A percentile compares a stretch with the other conserved stretches of the same genome.
Conservation (phyloP, 2,888 invertebrate species). For the Flexamia atlantica region DNA sequence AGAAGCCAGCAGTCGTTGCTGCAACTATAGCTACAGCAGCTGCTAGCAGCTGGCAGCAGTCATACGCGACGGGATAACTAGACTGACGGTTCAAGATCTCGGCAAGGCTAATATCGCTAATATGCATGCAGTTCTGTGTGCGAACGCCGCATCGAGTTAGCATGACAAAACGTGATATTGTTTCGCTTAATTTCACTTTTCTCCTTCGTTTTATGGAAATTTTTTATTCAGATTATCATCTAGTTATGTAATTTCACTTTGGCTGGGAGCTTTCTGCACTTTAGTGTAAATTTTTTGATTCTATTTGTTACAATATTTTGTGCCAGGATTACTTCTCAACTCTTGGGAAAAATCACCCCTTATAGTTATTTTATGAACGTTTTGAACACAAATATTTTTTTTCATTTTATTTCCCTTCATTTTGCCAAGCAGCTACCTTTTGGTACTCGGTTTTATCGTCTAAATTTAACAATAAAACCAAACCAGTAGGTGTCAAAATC, state of each 20-base stretch:
- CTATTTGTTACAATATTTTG: too few relatives aligned
- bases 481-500: too few relatives aligned
- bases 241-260: background rate
- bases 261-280: too few relatives aligned
- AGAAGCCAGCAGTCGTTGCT: background rate
- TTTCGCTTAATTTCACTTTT: background rate
- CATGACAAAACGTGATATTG: background rate
- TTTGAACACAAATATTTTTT: too few relatives aligned
- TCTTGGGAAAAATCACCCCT: too few relatives aligned
- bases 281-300: too few relatives aligned
- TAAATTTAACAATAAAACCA: too few relatives aligned
- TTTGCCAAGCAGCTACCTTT: too few relatives aligned
- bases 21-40: background rate
- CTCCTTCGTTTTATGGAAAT: background rate
- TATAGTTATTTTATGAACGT: too few relatives aligned
- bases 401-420: too few relatives aligned
- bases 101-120: background rate
- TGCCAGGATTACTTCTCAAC: too few relatives aligned
- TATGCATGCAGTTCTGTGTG: background rate
- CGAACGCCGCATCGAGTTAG: background rate
- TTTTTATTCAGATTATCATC: background rate
- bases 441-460: too few relatives aligned
- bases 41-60: background rate
- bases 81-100: slow-evolving; percentile 16
- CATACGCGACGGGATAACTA: background rate